Percentiles rank a stretch among this genome's conserved stretches.
phyloP scores from a whole-genome alignment of 1,140 invertebrate genomes.

The Zaprionus lachaisei region DNA sequence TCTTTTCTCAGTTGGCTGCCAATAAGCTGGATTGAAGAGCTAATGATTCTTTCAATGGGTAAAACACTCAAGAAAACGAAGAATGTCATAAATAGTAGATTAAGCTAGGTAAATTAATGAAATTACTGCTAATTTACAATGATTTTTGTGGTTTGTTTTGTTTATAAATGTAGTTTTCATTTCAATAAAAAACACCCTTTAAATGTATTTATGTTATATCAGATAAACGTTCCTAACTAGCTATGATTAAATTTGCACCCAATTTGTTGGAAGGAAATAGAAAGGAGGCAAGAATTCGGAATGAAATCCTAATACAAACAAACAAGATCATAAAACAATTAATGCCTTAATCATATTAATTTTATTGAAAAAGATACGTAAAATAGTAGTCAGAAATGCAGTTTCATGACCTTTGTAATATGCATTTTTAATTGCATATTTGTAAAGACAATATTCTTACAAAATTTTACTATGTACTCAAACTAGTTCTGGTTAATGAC shows the following conservation, averaged over 20 bases:
- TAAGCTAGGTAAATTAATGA: not conserved
- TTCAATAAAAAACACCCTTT: too few species aligned
- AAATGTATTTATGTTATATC: too few species aligned
- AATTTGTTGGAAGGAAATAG: too few species aligned
- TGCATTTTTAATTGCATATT: not conserved
- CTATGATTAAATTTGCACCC: too few species aligned
- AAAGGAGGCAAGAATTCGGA: too few species aligned
- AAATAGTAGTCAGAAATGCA: not conserved
- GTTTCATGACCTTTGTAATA: not conserved
- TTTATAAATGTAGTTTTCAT: too few species aligned
- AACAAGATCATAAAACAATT: too few species aligned
- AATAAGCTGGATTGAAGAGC: slow-evolving; percentile 38
- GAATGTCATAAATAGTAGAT: not conserved
- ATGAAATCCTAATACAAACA: too few species aligned
- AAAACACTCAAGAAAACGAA: not conserved
- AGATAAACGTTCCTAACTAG: too few species aligned
- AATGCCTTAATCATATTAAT: too few species aligned
- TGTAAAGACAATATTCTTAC: not conserved
- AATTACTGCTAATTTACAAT: not conserved
- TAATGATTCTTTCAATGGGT: not conserved
- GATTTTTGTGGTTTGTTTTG: too few species aligned
- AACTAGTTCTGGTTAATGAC: not conserved
- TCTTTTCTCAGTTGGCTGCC: slow-evolving; percentile 31
- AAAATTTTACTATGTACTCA: not conserved
- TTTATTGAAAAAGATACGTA: too few species aligned